Evolutionary conservation across 2,113 vertebrate genomes (phyloP), one percentile per base, ranked within the genome.

Genomic region (Microtus richardsoni): DNA sequence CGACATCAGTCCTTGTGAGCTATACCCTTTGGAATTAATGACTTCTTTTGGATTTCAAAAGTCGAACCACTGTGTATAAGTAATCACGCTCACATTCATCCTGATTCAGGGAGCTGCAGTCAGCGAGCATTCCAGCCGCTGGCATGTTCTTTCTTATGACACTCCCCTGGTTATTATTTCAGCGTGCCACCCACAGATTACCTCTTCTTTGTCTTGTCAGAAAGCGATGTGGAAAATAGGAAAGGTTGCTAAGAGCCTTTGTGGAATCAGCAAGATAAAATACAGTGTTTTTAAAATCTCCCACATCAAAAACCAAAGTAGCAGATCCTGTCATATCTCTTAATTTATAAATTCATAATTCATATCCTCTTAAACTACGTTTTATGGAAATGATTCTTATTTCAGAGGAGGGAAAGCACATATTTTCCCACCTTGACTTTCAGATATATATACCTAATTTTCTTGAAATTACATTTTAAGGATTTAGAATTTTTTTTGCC

Each of bases 121-220:
- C n/a, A 12, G 22, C 0, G 41, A 97, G 87, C 70, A 14, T 39
- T 52, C 91, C 54, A 60, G 73, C 83, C 83, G 60, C 74, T 94
- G 95, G 91, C 33, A 82, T 62, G 41, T 78, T 98, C 92, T 95
- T 94, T 96, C 82, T 92, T 73, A 33, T 41, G 39, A 77, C 71
- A 39, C 60, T 97, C 41, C 91, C 95, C 91, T 88, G 83, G 77
- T 95, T 95, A 75, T 96, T 95, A 89, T 95, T 97, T 97, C 62
- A 88, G 96, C 84, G 62, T 87, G 21, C 49, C 41, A 88, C 39
- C 79, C 75, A 96, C 73, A 39, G 84, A 91, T 52, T 79, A 52
- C 36, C 68, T 89, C 24, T 95, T 93, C 62, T 82, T 83, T 97
- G 66, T 96, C 95, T 73, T 93, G 93, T 96, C 84, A 97, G 88